Base-by-base conservation (phyloP, 2,797 vertebrate genomes). In the Halcyon chelicuti region DNA sequence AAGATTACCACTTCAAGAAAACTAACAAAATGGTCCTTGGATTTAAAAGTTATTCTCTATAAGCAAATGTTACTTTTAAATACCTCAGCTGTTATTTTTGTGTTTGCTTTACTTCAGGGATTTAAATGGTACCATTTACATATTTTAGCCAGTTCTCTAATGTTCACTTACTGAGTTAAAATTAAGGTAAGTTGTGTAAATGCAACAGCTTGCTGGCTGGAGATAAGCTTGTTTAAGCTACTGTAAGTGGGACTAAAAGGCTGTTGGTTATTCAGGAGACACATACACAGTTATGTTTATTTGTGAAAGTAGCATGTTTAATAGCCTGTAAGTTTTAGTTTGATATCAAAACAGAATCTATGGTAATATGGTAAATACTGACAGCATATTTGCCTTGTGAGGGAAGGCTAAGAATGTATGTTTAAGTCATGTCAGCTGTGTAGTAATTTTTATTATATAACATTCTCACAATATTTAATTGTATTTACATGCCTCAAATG, bases 31-130 rank as follows among this genome's bases (percentile, higher is more conserved):
- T 72, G 51, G 60, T 80, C 88, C 61, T 94, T 96, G 39, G 80
- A 75, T 90, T 88, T 72, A 57, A 85, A 97, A 85, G 52, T 60
- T 86, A 82, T 57, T 82, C 63, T 77, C 82, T 79, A 22, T 70
- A 94, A 97, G 94, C 80, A 96, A 96, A 93, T 83, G 74, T 61
- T 87, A 89, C n/a, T 74, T 73, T 92, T 94, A 89, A 92, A 66
- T 42, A 80, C 95, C 91, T 80, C 70, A 39, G 15, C 87, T 42
- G 7, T 91, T 90, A 68, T 68, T 61, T 79, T 95, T 90, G 62
- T 91, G 28, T 82, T 92, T 92, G 47, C 49, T 31, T 86, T 83
- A 76, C 95, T 85, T 51, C 21, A 71, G 95, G 78, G 92, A 90
- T 92, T 97, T 94, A 88, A 91, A 94, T 75, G 73, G 61, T 90